Evolutionary conservation across 2,113 vertebrate species (phyloP).

Genomic region (Nipponia nippon): DNA sequence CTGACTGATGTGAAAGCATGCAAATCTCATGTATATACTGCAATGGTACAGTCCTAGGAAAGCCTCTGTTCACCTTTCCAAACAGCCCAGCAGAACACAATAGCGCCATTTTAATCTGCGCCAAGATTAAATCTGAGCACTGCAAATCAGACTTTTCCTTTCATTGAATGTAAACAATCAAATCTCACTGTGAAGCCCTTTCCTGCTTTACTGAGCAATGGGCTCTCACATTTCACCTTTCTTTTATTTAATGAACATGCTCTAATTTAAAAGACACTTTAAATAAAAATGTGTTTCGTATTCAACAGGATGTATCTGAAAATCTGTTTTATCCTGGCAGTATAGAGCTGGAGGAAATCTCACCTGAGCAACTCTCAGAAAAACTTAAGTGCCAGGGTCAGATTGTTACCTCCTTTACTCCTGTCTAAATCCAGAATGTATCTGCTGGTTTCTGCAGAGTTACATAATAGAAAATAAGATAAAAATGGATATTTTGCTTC

Average conservation of each 20-base stretch:
- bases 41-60: slow-evolving; percentile 33
- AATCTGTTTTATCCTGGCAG: neutral
- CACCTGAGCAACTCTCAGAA: neutral
- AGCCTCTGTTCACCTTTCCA: slow-evolving; percentile 72
- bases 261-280: neutral
- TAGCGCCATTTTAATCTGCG: slow-evolving; percentile 73
- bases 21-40: slow-evolving; percentile 1
- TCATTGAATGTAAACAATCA: slow-evolving; percentile 83
- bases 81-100: slow-evolving; percentile 66
- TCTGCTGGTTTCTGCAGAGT: neutral
- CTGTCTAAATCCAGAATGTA: neutral
- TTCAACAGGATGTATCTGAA: slow-evolving; percentile 4
- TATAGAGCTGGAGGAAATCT: neutral
- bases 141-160: slow-evolving; percentile 84
- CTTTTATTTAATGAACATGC: neutral
- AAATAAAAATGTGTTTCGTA: slow-evolving; percentile 10
- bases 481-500: neutral
- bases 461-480: neutral
- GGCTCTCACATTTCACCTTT: slow-evolving; percentile 42
- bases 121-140: slow-evolving; percentile 78
- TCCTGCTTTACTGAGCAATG: slow-evolving; percentile 74
- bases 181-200: slow-evolving; percentile 77
- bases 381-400: neutral
- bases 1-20: neutral
- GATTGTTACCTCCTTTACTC: neutral